Percentiles rank a stretch among this genome's conserved stretches.
These are phyloP conservation scores for Ivindomyrus marchei DNA, from an alignment of 2,113 vertebrate genomes.

Conservation along the genomic window DNA sequence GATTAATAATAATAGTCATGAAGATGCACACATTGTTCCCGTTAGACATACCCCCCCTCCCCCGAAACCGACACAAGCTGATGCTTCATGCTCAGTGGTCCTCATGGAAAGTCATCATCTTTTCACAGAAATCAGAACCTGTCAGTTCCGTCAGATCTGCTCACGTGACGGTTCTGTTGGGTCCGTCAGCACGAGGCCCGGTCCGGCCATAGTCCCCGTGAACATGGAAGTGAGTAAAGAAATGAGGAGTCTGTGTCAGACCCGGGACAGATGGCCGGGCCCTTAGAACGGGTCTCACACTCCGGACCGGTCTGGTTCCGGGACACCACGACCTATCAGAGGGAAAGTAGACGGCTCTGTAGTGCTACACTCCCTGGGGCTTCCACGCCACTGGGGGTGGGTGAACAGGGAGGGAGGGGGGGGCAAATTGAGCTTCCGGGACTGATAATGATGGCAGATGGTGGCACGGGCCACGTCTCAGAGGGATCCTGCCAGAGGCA, in stretches of 20 bases:
- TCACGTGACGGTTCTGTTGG: not conserved
- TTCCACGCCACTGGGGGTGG: not conserved
- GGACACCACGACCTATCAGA: not conserved
- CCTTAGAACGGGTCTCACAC: not conserved
- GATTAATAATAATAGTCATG: conserved; percentile 66
- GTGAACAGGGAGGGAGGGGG: not conserved
- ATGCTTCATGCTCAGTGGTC: conserved; percentile 10
- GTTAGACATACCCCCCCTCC: not conserved
- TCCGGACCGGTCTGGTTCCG: not conserved
- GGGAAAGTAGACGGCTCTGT: not conserved
- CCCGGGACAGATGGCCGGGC: not conserved
- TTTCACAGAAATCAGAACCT: not conserved
- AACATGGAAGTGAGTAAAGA: not conserved
- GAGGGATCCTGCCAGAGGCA: not conserved
- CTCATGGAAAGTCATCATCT: not conserved
- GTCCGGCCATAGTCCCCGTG: not conserved
- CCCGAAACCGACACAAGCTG: conserved; percentile 30
- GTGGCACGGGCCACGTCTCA: conserved; percentile 17
- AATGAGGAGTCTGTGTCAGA: not conserved
- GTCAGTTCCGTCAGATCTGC: conserved; percentile 25
- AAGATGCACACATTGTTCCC: conserved; percentile 51
- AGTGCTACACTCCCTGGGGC: too few relatives aligned
- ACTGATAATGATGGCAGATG: conserved; percentile 10
- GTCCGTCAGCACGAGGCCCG: not conserved
- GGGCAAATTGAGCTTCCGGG: conserved; percentile 3